Percentiles rank a stretch among this genome's conserved stretches.
phyloP scores from a whole-genome alignment of 1,140 invertebrate species.

The Galleria mellonella region DNA sequence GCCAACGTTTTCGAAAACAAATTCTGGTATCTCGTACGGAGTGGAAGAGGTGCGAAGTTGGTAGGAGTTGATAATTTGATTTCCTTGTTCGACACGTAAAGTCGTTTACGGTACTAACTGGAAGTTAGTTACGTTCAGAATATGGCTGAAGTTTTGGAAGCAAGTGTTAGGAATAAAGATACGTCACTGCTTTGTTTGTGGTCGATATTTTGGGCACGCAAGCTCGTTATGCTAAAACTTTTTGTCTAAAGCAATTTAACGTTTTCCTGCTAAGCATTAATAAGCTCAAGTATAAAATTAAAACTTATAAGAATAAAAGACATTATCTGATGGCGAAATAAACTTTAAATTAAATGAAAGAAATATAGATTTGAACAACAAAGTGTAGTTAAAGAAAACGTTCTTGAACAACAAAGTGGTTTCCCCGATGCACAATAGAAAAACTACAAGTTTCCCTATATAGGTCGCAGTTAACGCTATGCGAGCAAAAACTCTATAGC shows the following conservation, averaged over 20 bases:
- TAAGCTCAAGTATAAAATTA: not conserved
- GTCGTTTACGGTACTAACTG: constrained; percentile 57
- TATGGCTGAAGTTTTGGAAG: constrained; percentile 35
- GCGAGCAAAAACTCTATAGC: constrained; percentile 23
- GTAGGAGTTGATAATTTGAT: constrained; percentile 68
- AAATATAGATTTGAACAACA: constrained; percentile 6
- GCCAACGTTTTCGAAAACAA: constrained; percentile 36
- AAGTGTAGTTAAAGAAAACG: constrained; percentile 13
- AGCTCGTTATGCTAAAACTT: not conserved
- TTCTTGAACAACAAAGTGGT: constrained; percentile 11
- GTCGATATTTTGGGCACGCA: constrained; percentile 5
- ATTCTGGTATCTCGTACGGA: constrained; percentile 41
- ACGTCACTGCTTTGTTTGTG: constrained; percentile 26
- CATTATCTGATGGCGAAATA: not conserved
- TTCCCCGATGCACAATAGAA: constrained; percentile 11
- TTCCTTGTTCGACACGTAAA: constrained; percentile 65
- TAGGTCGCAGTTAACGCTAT: constrained; percentile 19
- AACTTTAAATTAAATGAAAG: constrained; percentile 1
- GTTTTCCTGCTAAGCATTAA: not conserved
- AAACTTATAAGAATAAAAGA: not conserved
- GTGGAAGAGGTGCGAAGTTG: constrained; percentile 49
- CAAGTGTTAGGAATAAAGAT: constrained; percentile 28
- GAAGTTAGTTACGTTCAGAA: constrained; percentile 47
- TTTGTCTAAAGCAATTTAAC: constrained; percentile 1
- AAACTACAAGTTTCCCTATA: constrained; percentile 20